Conservation (phyloP, 2,888 invertebrate genomes). For the Eristalis intricaria region DNA sequence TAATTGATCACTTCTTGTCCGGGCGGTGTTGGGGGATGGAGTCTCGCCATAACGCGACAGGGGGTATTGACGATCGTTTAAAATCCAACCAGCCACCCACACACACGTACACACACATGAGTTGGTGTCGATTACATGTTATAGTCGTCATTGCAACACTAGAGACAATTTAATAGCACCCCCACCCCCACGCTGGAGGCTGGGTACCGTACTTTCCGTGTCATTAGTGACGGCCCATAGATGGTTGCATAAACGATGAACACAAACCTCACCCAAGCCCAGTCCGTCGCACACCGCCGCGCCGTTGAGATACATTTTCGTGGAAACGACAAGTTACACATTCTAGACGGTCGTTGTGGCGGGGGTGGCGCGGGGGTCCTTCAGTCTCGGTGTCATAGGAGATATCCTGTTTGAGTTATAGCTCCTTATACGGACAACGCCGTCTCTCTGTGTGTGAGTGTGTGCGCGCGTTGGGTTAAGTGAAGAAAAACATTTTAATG, state of each 20-base stretch:
- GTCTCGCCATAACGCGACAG: neutral
- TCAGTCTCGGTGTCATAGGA: constrained; percentile 25
- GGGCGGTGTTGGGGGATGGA: neutral
- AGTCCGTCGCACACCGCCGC: neutral
- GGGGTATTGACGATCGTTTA: neutral
- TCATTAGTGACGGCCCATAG: constrained; percentile 64
- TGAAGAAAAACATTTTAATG: constrained; percentile 61
- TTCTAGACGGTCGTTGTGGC: constrained; percentile 2
- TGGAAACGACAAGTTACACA: constrained; percentile 59
- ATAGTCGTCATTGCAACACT: constrained; percentile 62
- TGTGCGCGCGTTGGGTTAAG: constrained; percentile 35
- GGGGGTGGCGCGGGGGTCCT: constrained; percentile 24
- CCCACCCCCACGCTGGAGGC: neutral
- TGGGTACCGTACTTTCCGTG: constrained; percentile 57
- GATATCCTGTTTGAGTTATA: constrained; percentile 67
- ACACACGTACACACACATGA: constrained; percentile 24
- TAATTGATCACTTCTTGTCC: constrained; percentile 51
- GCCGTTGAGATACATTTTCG: constrained; percentile 35
- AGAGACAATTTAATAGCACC: constrained; percentile 55
- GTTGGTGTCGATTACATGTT: constrained; percentile 57
- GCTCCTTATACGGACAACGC: constrained; percentile 51
- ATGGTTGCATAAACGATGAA: constrained; percentile 44
- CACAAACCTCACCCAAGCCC: constrained; percentile 5
- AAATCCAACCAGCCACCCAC: constrained; percentile 44
- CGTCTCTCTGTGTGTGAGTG: neutral